phyloP scores from a whole-genome alignment of 2,888 invertebrate species.

The Eristalis pertinax region DNA sequence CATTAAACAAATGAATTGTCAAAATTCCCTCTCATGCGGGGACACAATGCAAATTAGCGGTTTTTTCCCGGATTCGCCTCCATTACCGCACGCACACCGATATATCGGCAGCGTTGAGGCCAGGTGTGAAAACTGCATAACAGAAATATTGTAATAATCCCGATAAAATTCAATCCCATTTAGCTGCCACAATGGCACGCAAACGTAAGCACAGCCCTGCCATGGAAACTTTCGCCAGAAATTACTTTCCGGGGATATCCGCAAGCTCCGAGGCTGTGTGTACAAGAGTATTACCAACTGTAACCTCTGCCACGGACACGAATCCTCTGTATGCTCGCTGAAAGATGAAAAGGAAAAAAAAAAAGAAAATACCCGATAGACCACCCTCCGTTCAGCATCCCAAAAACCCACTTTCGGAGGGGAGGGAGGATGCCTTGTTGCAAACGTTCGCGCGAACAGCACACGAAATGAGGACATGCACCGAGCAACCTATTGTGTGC shows the following conservation, averaged over 20 bases:
- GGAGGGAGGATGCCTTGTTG: not conserved
- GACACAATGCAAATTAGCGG: too few species aligned
- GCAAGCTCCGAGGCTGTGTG: not conserved
- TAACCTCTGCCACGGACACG: not conserved
- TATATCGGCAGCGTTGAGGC: not conserved
- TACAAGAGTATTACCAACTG: not conserved
- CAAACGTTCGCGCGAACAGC: not conserved
- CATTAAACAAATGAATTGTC: not conserved
- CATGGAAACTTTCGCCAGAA: not conserved
- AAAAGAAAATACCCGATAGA: not conserved
- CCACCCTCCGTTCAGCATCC: not conserved
- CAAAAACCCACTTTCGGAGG: too few species aligned
- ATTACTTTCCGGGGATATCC: not conserved
- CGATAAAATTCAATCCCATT: conserved; percentile 9
- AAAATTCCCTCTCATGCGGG: not conserved
- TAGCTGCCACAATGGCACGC: not conserved
- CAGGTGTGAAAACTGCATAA: not conserved
- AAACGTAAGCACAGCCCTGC: not conserved
- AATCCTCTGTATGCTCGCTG: not conserved
- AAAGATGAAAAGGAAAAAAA: not conserved
- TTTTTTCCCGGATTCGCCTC: not conserved
- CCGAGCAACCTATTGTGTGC: conserved; percentile 7
- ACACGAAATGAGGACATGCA: conserved; percentile 8
- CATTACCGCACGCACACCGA: not conserved
- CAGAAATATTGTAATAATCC: not conserved